phyloP scores from a whole-genome alignment of 2,888 invertebrate species.

The Drosophila helvetica region DNA sequence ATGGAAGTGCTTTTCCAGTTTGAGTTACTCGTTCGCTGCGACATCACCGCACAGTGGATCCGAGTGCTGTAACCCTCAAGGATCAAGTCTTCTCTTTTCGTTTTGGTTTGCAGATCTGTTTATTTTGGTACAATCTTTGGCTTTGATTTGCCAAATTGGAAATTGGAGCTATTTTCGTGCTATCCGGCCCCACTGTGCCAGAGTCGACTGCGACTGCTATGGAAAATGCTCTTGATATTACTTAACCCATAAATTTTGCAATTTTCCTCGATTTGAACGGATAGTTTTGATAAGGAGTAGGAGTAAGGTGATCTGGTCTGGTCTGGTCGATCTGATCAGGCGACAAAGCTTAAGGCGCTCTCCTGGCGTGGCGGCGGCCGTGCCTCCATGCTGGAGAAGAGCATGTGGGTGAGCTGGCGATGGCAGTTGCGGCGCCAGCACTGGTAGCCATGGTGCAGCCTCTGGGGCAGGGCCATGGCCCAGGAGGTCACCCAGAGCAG shows the following conservation, averaged over 20 bases:
- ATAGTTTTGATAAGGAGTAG: neutral
- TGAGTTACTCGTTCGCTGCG: slow-evolving; percentile 3
- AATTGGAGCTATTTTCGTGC: neutral
- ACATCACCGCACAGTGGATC: neutral
- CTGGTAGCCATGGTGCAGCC: slow-evolving; percentile 14
- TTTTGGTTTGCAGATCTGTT: neutral
- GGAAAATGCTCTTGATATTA: slow-evolving; percentile 15
- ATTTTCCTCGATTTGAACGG: slow-evolving; percentile 11
- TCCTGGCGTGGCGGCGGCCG: neutral
- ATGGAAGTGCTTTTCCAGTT: slow-evolving; percentile 41
- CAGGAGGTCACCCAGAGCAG: slow-evolving; percentile 62
- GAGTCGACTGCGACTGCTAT: neutral
- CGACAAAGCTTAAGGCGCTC: slow-evolving; percentile 16
- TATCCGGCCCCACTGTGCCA: neutral
- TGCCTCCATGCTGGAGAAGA: neutral
- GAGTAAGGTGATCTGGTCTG: too few species aligned
- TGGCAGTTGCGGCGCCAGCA: slow-evolving; percentile 1
- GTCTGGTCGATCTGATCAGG: slow-evolving; percentile 11
- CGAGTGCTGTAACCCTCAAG: neutral
- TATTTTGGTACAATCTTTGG: neutral
- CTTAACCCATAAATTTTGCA: slow-evolving; percentile 32
- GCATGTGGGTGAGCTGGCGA: neutral
- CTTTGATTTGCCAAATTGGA: too few species aligned
- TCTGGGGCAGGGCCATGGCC: slow-evolving; percentile 51
- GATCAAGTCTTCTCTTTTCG: neutral